Evolutionary conservation across 2,113 vertebrate species (phyloP).

Genomic region (Tor tambroides): DNA sequence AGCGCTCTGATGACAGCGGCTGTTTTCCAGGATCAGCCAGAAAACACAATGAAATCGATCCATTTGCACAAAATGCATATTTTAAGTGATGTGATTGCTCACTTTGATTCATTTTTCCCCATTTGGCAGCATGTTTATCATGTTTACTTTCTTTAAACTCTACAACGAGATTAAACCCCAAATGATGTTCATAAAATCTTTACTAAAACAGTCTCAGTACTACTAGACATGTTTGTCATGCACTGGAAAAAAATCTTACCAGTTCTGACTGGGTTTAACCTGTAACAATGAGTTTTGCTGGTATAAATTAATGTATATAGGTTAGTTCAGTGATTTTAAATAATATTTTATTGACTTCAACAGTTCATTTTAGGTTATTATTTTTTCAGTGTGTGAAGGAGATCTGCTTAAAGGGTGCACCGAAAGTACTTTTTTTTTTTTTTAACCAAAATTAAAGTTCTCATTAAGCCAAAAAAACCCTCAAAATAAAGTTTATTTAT

Average conservation of each 20-base stretch:
- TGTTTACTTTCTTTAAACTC: neutral
- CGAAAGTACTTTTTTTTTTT: too few relatives aligned
- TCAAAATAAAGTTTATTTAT: too few relatives aligned
- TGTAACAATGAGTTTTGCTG: neutral
- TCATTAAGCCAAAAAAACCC: too few relatives aligned
- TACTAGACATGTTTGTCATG: neutral
- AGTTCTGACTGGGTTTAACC: neutral
- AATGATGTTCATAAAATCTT: neutral
- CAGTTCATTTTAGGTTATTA: too few relatives aligned
- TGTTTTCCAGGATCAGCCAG: conserved; percentile 38
- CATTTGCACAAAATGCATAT: neutral
- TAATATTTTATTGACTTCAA: too few relatives aligned
- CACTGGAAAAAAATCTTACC: too few relatives aligned
- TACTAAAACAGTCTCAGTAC: neutral
- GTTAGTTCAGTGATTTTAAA: too few relatives aligned
- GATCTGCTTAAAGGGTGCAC: too few relatives aligned
- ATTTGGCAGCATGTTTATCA: neutral
- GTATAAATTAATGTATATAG: too few relatives aligned
- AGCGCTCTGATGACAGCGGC: conserved; percentile 63
- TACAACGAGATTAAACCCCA: neutral
- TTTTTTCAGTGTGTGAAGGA: too few relatives aligned
- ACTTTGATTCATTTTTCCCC: neutral
- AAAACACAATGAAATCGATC: neutral
- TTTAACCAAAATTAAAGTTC: too few relatives aligned
- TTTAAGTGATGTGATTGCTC: neutral